Evolutionary conservation across 2,113 vertebrate genomes (phyloP), one percentile per base, ranked within the genome.

Genomic region (Delphinapterus leucas): DNA sequence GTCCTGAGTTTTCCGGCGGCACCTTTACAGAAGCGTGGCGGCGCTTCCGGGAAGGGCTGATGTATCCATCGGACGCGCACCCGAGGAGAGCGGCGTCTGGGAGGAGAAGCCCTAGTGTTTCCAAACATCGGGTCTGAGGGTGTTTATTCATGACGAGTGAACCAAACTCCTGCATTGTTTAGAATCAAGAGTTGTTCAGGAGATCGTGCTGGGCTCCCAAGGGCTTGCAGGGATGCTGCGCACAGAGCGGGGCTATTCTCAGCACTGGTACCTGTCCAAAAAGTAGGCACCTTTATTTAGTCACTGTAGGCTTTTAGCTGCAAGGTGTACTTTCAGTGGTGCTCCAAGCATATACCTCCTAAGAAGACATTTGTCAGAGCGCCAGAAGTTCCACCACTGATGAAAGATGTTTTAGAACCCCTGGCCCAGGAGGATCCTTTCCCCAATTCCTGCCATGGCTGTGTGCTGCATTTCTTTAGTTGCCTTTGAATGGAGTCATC

Each of bases 41-140:
- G 9, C 10, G 31, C 36, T 6, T 23, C 65, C 0, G 18, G 23
- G 71, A 9, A 77, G 23, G 11, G 85, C 21, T 1, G 65, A 14
- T 12, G 88, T 17, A 0, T 13, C 47, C 10, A 0, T 3, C 36
- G 6, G 15, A 14, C 0, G 41, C 20, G 2, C 67, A 25, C 63
- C 49, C 3, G 13, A 25, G 31, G 31, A 0, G 25, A 14, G 47
- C 15, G 18, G 14, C 3, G 1, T 31, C 70, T 13, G 61, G 44
- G 41, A 38, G 23, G 41, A 0, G 13, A 17, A 84, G 60, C 47
- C 33, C 36, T 3, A 0, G 60, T 0, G 2, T 10, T 28, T 76
- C 60, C 68, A 28, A 53, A 31, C 38, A 2, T 6, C 1, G 1
- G 3, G 2, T 31, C 23, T 23, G 12, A 12, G 74, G 8, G 13